Conservation (phyloP, 2,797 vertebrate genomes). For the Phylloscopus collybita region DNA sequence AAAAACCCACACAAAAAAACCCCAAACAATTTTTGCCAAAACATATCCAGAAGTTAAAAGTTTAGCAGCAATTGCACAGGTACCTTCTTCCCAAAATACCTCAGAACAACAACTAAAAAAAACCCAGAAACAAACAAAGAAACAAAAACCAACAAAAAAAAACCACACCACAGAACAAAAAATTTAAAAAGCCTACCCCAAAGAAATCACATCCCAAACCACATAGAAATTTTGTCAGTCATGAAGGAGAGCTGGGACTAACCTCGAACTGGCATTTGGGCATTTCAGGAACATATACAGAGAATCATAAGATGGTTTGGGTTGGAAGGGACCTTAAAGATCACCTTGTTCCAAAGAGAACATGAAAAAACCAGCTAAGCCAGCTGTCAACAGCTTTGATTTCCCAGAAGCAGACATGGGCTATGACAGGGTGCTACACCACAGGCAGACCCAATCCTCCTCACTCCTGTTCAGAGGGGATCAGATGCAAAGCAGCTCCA, state of each 20-base stretch:
- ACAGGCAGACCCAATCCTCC: not conserved
- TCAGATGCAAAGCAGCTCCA: not conserved
- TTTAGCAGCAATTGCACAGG: not conserved
- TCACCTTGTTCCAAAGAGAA: not conserved
- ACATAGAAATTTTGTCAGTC: not conserved
- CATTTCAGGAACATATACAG: not conserved
- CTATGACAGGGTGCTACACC: not conserved
- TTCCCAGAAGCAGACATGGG: not conserved
- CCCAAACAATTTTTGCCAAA: not conserved
- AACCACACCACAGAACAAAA: not conserved
- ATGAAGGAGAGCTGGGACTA: not conserved
- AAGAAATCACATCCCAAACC: not conserved
- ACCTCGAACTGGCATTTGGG: not conserved
- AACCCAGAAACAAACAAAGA: too few species aligned
- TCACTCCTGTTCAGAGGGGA: not conserved
- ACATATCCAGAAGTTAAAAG: not conserved
- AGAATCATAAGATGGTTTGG: not conserved
- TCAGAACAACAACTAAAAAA: not conserved
- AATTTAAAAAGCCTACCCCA: not conserved
- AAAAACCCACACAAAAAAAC: not conserved
- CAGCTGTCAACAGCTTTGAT: not conserved
- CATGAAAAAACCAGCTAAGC: not conserved
- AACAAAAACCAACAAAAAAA: not conserved
- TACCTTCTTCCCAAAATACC: not conserved
- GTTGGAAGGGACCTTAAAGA: not conserved